phyloP scores from a whole-genome alignment of 2,113 vertebrate species.

The Origma solitaria region DNA sequence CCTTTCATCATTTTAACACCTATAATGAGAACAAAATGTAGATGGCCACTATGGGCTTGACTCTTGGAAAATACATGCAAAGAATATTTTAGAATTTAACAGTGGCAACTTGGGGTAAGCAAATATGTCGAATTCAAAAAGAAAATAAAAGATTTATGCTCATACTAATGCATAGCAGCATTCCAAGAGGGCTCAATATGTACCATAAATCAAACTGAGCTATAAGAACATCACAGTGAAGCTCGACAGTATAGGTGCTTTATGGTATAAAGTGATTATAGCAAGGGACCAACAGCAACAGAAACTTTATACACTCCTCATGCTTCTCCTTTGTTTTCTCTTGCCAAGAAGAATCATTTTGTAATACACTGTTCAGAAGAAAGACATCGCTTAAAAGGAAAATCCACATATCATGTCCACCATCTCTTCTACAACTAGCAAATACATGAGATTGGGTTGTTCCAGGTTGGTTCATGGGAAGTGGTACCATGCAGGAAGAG shows the following conservation, averaged over 20 bases:
- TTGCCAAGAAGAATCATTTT: not conserved
- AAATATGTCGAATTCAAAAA: not conserved
- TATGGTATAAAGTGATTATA: not conserved
- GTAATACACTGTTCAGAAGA: not conserved
- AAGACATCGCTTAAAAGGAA: not conserved
- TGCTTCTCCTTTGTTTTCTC: not conserved
- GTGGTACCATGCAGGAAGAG: rapidly evolving
- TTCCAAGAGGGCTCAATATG: not conserved
- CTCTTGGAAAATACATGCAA: not conserved
- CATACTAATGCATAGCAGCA: not conserved
- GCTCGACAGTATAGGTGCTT: not conserved
- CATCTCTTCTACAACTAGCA: not conserved
- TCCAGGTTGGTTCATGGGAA: rapidly evolving
- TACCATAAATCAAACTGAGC: slow-evolving; percentile 2
- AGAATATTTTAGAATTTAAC: not conserved
- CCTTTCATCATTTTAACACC: not conserved
- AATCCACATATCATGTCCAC: not conserved
- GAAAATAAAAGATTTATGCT: not conserved
- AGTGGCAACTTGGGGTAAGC: not conserved
- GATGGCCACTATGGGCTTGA: not conserved
- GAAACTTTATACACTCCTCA: not conserved
- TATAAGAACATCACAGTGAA: not conserved
- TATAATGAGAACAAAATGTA: not conserved
- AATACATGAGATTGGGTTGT: rapidly evolving
- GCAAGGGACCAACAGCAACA: not conserved